Percentiles rank a stretch among this genome's conserved stretches.
phyloP scores from a whole-genome alignment of 1,140 invertebrate genomes.

The Ceratina australensis region DNA sequence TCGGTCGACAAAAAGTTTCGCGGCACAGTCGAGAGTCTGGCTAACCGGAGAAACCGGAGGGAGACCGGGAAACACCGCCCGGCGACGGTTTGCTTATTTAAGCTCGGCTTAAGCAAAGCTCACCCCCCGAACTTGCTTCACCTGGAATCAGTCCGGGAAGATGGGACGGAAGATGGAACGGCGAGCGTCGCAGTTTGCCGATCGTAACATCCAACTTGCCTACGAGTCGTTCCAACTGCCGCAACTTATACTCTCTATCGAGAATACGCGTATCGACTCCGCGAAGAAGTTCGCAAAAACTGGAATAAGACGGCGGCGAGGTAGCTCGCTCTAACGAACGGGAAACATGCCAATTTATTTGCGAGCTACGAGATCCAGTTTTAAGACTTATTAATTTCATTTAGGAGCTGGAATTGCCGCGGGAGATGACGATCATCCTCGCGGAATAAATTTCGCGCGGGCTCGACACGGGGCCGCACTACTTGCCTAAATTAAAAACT shows the following conservation, averaged over 20 bases:
- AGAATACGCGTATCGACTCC: too few relatives aligned
- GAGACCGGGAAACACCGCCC: conserved; percentile 44
- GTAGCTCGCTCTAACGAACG: not conserved
- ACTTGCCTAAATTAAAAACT: conserved; percentile 18
- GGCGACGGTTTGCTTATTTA: conserved; percentile 68
- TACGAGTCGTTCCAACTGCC: not conserved
- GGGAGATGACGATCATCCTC: not conserved
- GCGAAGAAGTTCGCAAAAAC: too few relatives aligned
- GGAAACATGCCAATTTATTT: not conserved
- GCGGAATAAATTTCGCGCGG: conserved; percentile 11
- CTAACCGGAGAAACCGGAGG: conserved; percentile 16
- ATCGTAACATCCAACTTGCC: conserved; percentile 55
- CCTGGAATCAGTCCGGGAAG: conserved; percentile 30
- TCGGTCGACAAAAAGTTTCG: conserved; percentile 55
- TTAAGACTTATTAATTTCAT: conserved; percentile 14
- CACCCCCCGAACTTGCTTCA: conserved; percentile 28
- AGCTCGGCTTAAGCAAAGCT: conserved; percentile 67
- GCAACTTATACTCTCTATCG: not conserved
- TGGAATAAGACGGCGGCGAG: not conserved
- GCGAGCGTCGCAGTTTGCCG: conserved; percentile 25
- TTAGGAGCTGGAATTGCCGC: not conserved
- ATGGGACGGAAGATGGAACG: conserved; percentile 7
- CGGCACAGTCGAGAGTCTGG: conserved; percentile 18
- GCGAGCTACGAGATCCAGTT: not conserved
- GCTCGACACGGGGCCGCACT: not conserved